Base-by-base conservation (phyloP, 2,113 vertebrate genomes). In the Pedionomus torquatus region DNA sequence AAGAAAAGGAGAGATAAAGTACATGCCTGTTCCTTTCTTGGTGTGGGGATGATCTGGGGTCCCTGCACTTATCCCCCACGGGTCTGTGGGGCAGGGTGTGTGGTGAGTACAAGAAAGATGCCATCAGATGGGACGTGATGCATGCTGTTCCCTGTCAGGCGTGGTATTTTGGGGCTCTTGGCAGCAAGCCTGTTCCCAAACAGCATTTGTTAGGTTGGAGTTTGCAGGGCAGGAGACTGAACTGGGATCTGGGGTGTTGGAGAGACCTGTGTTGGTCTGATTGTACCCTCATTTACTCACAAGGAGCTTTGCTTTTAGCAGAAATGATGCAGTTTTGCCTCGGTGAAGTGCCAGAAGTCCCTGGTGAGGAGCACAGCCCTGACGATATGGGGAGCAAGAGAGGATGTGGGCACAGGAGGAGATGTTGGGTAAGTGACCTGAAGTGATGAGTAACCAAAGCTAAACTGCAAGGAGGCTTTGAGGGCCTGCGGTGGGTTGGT, bases 341-440 rank as follows among this genome's bases (percentile, higher is more conserved):
- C 26, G n/a, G 5, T 18, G 52, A 76, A 43, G 20, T 3, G 1
- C 69, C 51, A 44, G 69, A 72, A 92, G 13, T 23, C 31, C 8
- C 35, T 31, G 31, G 4, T 0, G 6, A 60, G n/a, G 44, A 61
- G 35, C 75, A 49, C 19, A 71, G 31, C 28, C 35, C 20, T 41
- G 44, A 18, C 0, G 9, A n/a, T 24, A 7, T 4, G 7, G 10
- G 58, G 14, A 78, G 31, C 17, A 37, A 48, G 12, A 64, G 41
- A 41, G 21, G 52, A 52, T n/a, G 13, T 23, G 16, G 23, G 24
- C 19, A 13, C 0, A 6, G 57, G 13, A 75, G 39, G 11, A 60
- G 39, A 15, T 31, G 18, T 10, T 2, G 2, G 10, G 2, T 30
- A 31, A 44, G 17, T 41, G 17, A 17, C 41, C 52, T 0, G 1